phyloP scores from a whole-genome alignment of 2,888 invertebrate species.

The Agrochola lychnidis region DNA sequence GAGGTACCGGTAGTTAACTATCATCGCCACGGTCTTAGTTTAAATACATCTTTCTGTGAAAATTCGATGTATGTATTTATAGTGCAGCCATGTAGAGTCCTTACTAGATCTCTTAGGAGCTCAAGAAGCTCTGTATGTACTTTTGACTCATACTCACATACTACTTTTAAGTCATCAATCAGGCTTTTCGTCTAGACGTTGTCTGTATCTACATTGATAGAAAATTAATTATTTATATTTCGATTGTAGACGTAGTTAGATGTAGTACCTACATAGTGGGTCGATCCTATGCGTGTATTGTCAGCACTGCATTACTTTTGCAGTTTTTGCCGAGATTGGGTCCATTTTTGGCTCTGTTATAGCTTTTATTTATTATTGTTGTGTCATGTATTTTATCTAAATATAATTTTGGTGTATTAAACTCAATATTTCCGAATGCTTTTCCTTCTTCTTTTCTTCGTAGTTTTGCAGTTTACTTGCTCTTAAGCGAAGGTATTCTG shows the following conservation, averaged over 20 bases:
- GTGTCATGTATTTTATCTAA: constrained; percentile 21
- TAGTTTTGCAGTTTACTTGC: constrained; percentile 23
- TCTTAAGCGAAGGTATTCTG: constrained; percentile 33
- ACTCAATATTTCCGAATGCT: constrained; percentile 6
- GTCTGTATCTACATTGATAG: constrained; percentile 30
- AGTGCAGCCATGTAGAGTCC: constrained; percentile 40
- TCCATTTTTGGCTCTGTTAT: constrained; percentile 22
- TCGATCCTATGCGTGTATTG: neutral
- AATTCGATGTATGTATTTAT: constrained; percentile 43
- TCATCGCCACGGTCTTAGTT: constrained; percentile 41
- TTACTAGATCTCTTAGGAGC: constrained; percentile 34
- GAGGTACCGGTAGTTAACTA: constrained; percentile 43
- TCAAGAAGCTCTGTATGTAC: constrained; percentile 26
- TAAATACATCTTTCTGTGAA: constrained; percentile 35
- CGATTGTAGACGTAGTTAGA: constrained; percentile 43
- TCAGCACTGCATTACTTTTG: constrained; percentile 23
- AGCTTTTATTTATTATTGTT: constrained; percentile 13
- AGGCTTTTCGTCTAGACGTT: constrained; percentile 43
- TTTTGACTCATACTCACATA: constrained; percentile 45
- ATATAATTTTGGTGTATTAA: constrained; percentile 12
- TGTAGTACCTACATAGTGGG: constrained; percentile 23
- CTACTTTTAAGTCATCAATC: constrained; percentile 48
- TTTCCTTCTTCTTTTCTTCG: neutral
- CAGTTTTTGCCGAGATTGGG: constrained; percentile 25
- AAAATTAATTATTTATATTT: constrained; percentile 11